Conservation (phyloP, 1,140 invertebrate species). For the Macrostomum lignano region DNA sequence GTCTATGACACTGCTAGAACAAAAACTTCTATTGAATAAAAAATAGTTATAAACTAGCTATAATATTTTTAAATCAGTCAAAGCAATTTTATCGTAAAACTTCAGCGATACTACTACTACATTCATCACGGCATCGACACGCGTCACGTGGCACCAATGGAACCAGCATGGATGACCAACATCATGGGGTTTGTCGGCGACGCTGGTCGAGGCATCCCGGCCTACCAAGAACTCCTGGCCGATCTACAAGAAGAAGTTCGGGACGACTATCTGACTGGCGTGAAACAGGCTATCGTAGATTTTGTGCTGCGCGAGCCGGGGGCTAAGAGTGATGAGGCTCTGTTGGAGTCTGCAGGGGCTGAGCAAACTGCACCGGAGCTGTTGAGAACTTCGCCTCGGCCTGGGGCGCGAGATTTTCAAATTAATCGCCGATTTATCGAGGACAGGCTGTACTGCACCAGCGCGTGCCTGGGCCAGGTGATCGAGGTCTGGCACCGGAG, state of each 20-base stretch:
- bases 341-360: constrained; percentile 15
- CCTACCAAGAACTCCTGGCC: constrained; percentile 19
- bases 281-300: constrained; percentile 50
- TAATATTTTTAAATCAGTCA: no score
- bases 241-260: constrained; percentile 31
- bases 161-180: constrained; percentile 30
- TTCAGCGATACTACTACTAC: constrained; percentile 52
- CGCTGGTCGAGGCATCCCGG: no score
- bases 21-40: no score
- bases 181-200: constrained; percentile 27
- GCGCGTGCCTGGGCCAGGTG: constrained; percentile 48
- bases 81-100: no score
- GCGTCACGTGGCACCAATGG: constrained; percentile 47
- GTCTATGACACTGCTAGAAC: no score
- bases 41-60: no score
- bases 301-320: constrained; percentile 50
- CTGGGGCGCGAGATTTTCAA: constrained; percentile 33
- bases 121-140: constrained; percentile 58
- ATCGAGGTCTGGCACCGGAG: constrained; percentile 49
- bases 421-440: constrained; percentile 29
- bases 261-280: constrained; percentile 47
- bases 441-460: constrained; percentile 43
- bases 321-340: constrained; percentile 18
- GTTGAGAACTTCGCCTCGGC: constrained; percentile 35
- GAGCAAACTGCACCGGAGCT: constrained; percentile 17